Base-by-base conservation (phyloP, 2,113 vertebrate genomes). In the Trichomycterus rosablanca region DNA sequence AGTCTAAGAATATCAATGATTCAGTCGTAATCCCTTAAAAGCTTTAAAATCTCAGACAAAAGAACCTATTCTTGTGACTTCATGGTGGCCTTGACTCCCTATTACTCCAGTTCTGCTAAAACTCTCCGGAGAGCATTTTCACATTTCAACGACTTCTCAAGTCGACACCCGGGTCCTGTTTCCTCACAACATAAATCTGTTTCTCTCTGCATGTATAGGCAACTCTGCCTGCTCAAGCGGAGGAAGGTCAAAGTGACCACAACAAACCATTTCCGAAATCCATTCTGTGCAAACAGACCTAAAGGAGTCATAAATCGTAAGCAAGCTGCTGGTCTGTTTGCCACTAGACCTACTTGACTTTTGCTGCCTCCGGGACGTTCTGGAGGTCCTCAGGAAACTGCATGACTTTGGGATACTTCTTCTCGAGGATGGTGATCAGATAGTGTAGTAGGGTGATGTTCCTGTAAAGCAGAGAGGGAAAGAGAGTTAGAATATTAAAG, bases 401-500 rank as follows among this genome's bases (percentile, higher is more conserved):
- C 68, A 96, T 84, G 39, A 98, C 94, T 83, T 93, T 93, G 59
- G 95, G 93, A n/a, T 95, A 99, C 75, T 98, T 98, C 86, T 92
- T 97, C 74, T 99, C 95, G 63, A 99, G 86, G 0, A 97, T 90
- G 68, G 93, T 97, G 87, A 99, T 99, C 78, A 99, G 87, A 90
- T 99, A 99, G 83, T 99, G 93, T 80, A 99, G 88, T 46, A 99
- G 88, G 30, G 95, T 98, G 75, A 97, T 91, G 78, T 96, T 99
- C 80, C 96, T 99, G 74, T 2, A 78, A 68, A 67, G 16, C 67
- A 40, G 18, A 6, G 30, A 26, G 28, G 16, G 34, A 45, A 58
- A n/a, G 18, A 20, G 34, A 92, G 90, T 80, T 43, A 51, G 20
- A 44, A 57, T 34, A 24, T 24, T 5, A 5, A 34, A n/a, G n/a